These are phyloP conservation scores for Drosophila nebulosa DNA, from an alignment of 1,140 invertebrate species.

Conservation along the genomic window DNA sequence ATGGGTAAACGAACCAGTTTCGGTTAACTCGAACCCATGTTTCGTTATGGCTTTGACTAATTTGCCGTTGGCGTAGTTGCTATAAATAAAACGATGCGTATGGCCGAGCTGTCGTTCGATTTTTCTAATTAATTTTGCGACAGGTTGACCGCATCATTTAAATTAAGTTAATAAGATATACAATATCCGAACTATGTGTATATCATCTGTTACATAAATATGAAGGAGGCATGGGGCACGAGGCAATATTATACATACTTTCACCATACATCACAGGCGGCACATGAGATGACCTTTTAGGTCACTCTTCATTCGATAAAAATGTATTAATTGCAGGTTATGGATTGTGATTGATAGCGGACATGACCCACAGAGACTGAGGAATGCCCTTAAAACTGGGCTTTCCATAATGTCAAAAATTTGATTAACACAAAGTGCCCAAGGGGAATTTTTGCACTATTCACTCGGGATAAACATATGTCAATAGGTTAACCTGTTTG, in stretches of 20 bases:
- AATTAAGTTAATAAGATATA: slow-evolving; percentile 45
- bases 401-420: slow-evolving; percentile 27
- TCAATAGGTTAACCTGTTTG: background rate
- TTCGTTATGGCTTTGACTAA: slow-evolving; percentile 39
- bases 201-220: slow-evolving; percentile 41
- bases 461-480: background rate
- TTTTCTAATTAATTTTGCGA: slow-evolving; percentile 50
- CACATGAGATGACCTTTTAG: slow-evolving; percentile 14
- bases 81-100: slow-evolving; percentile 4
- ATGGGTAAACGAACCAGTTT: background rate
- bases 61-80: slow-evolving; percentile 23
- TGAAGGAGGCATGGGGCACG: background rate
- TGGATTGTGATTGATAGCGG: slow-evolving; percentile 26
- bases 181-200: slow-evolving; percentile 19
- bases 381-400: slow-evolving; percentile 5
- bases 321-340: slow-evolving; percentile 37
- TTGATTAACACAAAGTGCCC: slow-evolving; percentile 28
- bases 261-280: slow-evolving; percentile 43
- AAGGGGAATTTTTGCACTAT: slow-evolving; percentile 23
- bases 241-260: slow-evolving; percentile 30
- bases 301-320: slow-evolving; percentile 30
- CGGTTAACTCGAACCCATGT: background rate
- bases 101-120: background rate
- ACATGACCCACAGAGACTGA: slow-evolving; percentile 6
- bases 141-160: slow-evolving; percentile 33